phyloP scores from a whole-genome alignment of 1,140 invertebrate species.

The Listronotus oregonensis region DNA sequence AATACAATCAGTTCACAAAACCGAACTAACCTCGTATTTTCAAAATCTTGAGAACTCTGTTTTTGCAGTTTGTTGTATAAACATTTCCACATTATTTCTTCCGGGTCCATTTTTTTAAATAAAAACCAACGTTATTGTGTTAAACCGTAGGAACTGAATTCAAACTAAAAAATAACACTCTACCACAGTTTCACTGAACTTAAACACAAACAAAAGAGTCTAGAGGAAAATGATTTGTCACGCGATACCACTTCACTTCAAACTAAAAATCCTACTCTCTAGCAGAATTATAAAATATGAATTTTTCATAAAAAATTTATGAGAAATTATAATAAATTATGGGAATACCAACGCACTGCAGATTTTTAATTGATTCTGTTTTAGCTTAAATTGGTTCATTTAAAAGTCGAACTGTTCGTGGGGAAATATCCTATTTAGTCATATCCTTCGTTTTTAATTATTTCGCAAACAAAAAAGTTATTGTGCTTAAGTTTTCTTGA shows the following conservation, averaged over 20 bases:
- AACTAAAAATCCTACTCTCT: no score
- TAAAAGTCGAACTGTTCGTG: background rate
- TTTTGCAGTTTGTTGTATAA: conserved; percentile 21
- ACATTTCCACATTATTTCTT: conserved; percentile 15
- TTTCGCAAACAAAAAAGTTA: conserved; percentile 9
- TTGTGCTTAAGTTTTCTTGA: background rate
- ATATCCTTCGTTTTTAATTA: conserved; percentile 25
- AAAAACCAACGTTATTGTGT: background rate
- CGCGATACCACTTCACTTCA: no score
- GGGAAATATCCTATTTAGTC: conserved; percentile 21
- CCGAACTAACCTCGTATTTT: conserved; percentile 11
- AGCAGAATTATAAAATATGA: background rate
- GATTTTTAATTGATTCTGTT: background rate
- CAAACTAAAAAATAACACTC: background rate
- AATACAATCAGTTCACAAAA: no score
- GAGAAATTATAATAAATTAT: background rate
- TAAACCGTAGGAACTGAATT: background rate
- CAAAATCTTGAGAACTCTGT: conserved; percentile 18
- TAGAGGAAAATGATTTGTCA: no score
- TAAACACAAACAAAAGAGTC: no score
- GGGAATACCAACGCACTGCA: background rate
- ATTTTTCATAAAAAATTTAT: no score
- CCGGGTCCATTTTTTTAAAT: conserved; percentile 13
- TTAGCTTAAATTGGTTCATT: no score
- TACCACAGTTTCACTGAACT: no score